Conservation (phyloP, 2,888 invertebrate species). For the Aphrophora alni region DNA sequence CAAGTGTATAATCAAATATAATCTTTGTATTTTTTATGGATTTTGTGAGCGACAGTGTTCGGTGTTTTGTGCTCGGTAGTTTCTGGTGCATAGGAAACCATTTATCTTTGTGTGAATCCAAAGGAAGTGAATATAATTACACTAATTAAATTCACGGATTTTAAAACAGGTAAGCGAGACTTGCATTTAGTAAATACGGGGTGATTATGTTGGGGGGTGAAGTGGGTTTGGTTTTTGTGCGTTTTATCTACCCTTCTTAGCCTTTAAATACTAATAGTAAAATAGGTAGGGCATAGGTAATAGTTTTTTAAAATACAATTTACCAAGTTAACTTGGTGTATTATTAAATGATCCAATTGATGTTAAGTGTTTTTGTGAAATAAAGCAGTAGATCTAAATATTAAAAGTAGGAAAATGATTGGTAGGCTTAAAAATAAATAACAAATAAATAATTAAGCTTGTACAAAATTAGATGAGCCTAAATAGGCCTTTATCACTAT, state of each 20-base stretch:
- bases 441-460: too few species aligned
- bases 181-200: background rate
- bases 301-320: background rate
- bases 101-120: background rate
- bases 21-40: constrained; percentile 4
- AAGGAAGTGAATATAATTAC: background rate
- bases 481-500: too few species aligned
- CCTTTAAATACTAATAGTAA: too few species aligned
- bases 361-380: too few species aligned
- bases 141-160: background rate
- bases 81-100: background rate
- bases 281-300: background rate
- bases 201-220: background rate
- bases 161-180: background rate
- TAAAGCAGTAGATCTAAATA: too few species aligned
- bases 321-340: too few species aligned
- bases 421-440: too few species aligned
- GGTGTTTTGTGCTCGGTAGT: background rate
- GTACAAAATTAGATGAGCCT: too few species aligned
- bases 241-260: background rate
- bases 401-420: too few species aligned
- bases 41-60: background rate
- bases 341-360: too few species aligned
- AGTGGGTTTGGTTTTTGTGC: background rate
- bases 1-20: background rate